These are phyloP conservation scores for Melieria picta DNA, from an alignment of 2,888 invertebrate genomes.

Conservation along the genomic window DNA sequence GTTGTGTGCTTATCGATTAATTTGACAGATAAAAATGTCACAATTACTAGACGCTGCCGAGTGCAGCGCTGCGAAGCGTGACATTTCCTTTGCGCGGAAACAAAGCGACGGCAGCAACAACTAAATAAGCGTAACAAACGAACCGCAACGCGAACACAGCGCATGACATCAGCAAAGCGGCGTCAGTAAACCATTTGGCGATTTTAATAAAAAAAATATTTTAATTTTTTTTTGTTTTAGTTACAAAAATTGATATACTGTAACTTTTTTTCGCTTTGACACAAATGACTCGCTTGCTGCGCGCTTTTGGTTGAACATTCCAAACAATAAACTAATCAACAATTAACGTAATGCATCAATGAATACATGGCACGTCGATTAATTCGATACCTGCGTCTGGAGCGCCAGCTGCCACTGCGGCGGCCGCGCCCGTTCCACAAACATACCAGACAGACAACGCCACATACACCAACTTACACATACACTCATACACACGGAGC, in stretches of 20 bases:
- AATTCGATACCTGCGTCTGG: constrained; percentile 1
- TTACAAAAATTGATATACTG: too few species aligned
- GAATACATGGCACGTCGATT: constrained; percentile 26
- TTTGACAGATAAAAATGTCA: constrained; percentile 25
- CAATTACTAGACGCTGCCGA: constrained; percentile 2
- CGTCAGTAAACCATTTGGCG: not conserved
- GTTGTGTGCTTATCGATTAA: constrained; percentile 14
- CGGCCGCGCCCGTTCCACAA: not conserved
- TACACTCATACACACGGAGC: not conserved
- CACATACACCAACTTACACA: not conserved
- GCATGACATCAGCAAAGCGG: not conserved
- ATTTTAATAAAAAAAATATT: not conserved
- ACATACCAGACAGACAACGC: not conserved
- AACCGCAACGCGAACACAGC: not conserved
- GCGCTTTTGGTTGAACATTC: not conserved
- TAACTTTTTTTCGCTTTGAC: not conserved
- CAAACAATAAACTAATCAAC: not conserved
- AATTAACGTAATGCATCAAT: constrained; percentile 18
- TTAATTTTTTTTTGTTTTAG: not conserved
- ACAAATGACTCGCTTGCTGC: not conserved
- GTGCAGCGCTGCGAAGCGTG: not conserved
- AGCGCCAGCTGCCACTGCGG: not conserved
- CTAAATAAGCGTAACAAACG: not conserved
- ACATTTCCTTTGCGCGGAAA: not conserved
- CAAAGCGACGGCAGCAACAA: not conserved